Percentiles rank a stretch among this genome's conserved stretches.
Conservation (phyloP, 2,888 invertebrate genomes). For the Clistopyga incitator region DNA sequence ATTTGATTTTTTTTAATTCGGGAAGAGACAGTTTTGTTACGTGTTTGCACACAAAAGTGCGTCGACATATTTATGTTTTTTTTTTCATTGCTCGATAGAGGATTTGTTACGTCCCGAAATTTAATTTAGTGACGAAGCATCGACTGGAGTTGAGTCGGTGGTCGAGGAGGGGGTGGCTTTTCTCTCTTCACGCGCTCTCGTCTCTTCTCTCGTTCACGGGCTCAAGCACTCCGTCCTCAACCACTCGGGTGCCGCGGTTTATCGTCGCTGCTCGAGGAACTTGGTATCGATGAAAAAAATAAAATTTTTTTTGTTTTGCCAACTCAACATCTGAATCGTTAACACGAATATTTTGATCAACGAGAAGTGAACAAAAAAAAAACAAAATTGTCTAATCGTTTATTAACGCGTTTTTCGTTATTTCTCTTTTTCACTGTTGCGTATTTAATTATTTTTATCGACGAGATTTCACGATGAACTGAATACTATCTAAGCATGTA, state of each 20-base stretch:
- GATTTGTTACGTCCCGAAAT: conserved; percentile 40
- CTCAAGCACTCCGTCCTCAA: conserved; percentile 35
- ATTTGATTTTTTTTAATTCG: conserved; percentile 28
- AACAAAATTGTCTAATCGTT: background rate
- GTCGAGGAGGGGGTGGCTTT: conserved; percentile 11
- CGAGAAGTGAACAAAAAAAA: conserved; percentile 16
- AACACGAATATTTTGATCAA: background rate
- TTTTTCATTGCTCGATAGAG: conserved; percentile 73
- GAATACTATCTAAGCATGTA: conserved; percentile 14
- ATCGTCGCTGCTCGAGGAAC: conserved; percentile 60
- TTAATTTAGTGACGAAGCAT: conserved; percentile 34
- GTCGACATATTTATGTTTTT: conserved; percentile 66
- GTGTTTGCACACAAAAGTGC: background rate
- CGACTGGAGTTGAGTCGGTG: background rate
- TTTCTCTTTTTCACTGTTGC: background rate
- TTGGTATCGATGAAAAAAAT: conserved; percentile 58
- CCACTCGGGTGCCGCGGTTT: conserved; percentile 27
- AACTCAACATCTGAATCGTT: conserved; percentile 1
- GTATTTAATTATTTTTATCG: background rate
- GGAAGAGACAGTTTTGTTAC: background rate
- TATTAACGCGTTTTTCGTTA: background rate
- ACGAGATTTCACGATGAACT: conserved; percentile 3
- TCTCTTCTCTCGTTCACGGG: conserved; percentile 35
- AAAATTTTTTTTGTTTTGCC: no score
- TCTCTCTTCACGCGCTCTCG: conserved; percentile 21